Evolutionary conservation across 2,113 vertebrate species (phyloP).

Genomic region (Mustela lutreola): DNA sequence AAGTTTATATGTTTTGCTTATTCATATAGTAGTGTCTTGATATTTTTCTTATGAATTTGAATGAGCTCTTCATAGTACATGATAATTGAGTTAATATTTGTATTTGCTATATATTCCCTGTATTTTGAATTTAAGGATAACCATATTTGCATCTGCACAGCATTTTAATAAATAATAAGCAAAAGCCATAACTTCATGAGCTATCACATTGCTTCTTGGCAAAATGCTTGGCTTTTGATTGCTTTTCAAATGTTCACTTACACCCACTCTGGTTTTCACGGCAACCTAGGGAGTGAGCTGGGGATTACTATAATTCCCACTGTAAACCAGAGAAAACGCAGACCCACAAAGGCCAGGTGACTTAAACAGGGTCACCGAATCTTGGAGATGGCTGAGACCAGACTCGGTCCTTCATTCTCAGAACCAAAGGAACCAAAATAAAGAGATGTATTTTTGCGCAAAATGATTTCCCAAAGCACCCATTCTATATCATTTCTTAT

Average conservation of each 20-base stretch:
- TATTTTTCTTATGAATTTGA: neutral
- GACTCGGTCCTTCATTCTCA: neutral
- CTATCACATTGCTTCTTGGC: neutral
- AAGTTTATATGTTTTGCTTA: conserved; percentile 28
- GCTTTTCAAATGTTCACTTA: conserved; percentile 18
- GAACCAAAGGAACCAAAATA: neutral
- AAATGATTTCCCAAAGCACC: conserved; percentile 1
- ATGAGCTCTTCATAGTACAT: neutral
- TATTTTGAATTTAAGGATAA: neutral
- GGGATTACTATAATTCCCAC: neutral
- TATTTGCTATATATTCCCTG: conserved; percentile 1
- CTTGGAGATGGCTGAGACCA: neutral
- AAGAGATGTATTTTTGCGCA: neutral
- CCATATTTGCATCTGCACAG: conserved; percentile 18
- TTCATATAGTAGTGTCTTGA: neutral
- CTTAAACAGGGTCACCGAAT: neutral
- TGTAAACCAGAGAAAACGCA: neutral
- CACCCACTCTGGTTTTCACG: neutral
- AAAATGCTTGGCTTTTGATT: conserved; percentile 2
- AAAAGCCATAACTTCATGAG: neutral
- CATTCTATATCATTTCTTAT: neutral
- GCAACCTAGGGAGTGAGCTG: neutral
- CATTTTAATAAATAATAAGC: conserved; percentile 37
- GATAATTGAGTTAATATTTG: neutral
- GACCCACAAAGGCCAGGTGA: neutral